These are phyloP conservation scores for Plebejus melissa DNA, from an alignment of 2,888 invertebrate species.

Conservation along the genomic window DNA sequence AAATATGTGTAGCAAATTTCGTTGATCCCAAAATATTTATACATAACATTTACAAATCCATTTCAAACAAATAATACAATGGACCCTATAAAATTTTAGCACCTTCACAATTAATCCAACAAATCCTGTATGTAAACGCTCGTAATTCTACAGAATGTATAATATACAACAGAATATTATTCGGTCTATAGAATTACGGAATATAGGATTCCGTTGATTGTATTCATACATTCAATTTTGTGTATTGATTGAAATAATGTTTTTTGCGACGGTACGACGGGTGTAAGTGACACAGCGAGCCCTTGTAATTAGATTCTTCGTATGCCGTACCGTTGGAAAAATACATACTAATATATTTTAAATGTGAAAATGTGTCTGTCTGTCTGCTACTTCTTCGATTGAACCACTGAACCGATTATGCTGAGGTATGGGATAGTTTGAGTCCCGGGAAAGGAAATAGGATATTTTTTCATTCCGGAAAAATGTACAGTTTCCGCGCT, in stretches of 20 bases:
- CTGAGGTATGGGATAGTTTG: too few relatives aligned
- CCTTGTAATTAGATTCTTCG: slow-evolving; percentile 11
- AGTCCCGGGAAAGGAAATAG: too few relatives aligned
- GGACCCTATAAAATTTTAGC: too few relatives aligned
- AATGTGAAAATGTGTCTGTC: too few relatives aligned
- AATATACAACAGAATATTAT: not conserved
- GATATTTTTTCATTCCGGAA: too few relatives aligned
- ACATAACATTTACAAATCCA: too few relatives aligned
- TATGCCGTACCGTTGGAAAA: not conserved
- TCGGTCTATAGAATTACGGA: not conserved
- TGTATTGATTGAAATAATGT: slow-evolving; percentile 8
- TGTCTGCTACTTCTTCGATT: not conserved
- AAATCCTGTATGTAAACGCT: not conserved
- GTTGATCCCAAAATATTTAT: too few relatives aligned
- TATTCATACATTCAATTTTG: slow-evolving; percentile 3
- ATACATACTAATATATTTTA: not conserved
- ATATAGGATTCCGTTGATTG: not conserved
- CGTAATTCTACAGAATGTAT: not conserved
- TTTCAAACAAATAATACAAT: too few relatives aligned
- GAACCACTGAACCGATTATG: too few relatives aligned
- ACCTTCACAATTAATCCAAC: too few relatives aligned
- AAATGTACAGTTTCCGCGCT: too few relatives aligned
- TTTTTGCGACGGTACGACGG: slow-evolving; percentile 13
- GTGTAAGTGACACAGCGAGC: slow-evolving; percentile 14
- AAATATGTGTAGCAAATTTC: too few relatives aligned